Evolutionary conservation across 2,888 invertebrate species (phyloP).

Genomic region (Merodon equestris): DNA sequence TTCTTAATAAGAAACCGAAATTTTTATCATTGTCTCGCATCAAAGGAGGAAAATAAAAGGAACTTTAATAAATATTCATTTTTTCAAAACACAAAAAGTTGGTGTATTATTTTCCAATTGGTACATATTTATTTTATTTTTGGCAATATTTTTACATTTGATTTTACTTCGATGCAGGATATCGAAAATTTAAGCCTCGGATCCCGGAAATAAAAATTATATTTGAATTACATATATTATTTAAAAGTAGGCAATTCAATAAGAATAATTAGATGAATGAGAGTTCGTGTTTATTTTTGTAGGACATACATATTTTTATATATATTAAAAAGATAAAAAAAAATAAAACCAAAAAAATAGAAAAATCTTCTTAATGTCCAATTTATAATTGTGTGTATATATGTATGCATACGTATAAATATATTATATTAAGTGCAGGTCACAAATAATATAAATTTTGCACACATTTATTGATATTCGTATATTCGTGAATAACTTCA

Average conservation of each 20-base stretch:
- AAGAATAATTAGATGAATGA: conserved; percentile 10
- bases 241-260: too few relatives aligned
- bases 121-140: conserved; percentile 14
- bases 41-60: too few relatives aligned
- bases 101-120: conserved; percentile 61
- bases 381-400: conserved; percentile 13
- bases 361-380: too few relatives aligned
- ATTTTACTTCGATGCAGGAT: conserved; percentile 47
- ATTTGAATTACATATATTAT: neutral
- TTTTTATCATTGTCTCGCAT: too few relatives aligned
- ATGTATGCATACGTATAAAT: neutral
- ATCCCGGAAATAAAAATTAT: conserved; percentile 2
- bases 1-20: too few relatives aligned
- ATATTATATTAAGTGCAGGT: conserved; percentile 55
- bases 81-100: conserved; percentile 55
- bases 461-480: conserved; percentile 27
- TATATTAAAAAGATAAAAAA: conserved; percentile 20
- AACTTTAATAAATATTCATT: conserved; percentile 22
- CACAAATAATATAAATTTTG: conserved; percentile 44
- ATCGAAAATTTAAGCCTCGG: conserved; percentile 31
- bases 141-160: neutral
- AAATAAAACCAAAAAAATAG: neutral
- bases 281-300: conserved; percentile 40
- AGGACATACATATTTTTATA: conserved; percentile 49
- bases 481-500: too few relatives aligned